Conservation (phyloP, 2,797 vertebrate genomes). For the Neostethus bicornis region DNA sequence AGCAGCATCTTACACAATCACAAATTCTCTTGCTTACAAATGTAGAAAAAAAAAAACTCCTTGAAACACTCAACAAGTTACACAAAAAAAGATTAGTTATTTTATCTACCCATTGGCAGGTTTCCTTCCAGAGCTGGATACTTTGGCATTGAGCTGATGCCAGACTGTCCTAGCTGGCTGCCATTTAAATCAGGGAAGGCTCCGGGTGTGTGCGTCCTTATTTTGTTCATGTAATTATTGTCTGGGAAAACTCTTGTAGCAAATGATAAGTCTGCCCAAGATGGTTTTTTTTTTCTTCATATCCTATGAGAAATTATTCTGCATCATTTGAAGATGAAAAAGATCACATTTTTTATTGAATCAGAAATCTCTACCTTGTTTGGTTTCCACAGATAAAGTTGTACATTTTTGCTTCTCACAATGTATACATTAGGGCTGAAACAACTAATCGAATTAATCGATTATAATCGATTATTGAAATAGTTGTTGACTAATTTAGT, state of each 20-base stretch:
- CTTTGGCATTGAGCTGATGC: conserved; percentile 28
- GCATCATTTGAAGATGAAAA: too few relatives aligned
- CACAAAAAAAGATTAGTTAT: conserved; percentile 1
- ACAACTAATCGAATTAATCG: too few relatives aligned
- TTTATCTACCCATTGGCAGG: conserved; percentile 20
- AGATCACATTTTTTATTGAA: too few relatives aligned
- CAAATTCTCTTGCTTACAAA: conserved; percentile 1
- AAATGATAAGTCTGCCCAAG: conserved; percentile 50
- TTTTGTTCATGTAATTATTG: conserved; percentile 61
- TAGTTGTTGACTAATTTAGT: too few relatives aligned
- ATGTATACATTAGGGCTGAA: too few relatives aligned
- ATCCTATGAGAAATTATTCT: too few relatives aligned
- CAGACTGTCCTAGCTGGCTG: conserved; percentile 41
- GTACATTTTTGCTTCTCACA: too few relatives aligned
- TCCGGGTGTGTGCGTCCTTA: conserved; percentile 43
- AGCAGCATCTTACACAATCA: conserved; percentile 8
- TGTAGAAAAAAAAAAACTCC: neutral
- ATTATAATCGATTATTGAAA: too few relatives aligned
- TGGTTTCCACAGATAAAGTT: too few relatives aligned
- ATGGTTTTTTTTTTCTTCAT: conserved; percentile 43
- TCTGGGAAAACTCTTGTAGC: conserved; percentile 45
- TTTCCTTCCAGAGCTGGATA: conserved; percentile 8
- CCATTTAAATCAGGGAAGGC: conserved; percentile 44
- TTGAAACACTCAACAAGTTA: neutral
- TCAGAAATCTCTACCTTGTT: too few relatives aligned